Percentiles rank a stretch among this genome's conserved stretches.
Evolutionary conservation across 2,888 invertebrate genomes (phyloP).

Genomic region (Euphydryas editha): DNA sequence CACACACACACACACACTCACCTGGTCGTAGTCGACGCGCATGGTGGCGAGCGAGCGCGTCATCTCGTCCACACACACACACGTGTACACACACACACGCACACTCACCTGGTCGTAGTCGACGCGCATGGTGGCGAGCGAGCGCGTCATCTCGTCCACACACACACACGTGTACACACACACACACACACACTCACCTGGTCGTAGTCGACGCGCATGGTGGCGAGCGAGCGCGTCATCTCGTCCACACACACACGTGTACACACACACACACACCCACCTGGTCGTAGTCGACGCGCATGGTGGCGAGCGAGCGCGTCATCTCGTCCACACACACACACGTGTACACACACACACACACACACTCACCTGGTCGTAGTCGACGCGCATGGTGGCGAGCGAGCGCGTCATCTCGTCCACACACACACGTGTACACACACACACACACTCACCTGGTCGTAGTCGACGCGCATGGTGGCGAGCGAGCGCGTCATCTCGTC

Average conservation of each 20-base stretch:
- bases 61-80: conserved; percentile 91
- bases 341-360: too few species aligned
- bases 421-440: too few species aligned
- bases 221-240: conserved; percentile 98
- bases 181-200: conserved; percentile 76
- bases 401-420: conserved; percentile 99
- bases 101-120: conserved; percentile 93
- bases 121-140: conserved; percentile 98
- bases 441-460: conserved; percentile 87
- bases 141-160: conserved; percentile 99
- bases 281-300: conserved; percentile 99
- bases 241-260: too few species aligned
- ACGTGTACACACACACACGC: too few species aligned
- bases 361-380: conserved; percentile 91
- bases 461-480: conserved; percentile 99
- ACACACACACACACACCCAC: conserved; percentile 54
- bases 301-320: conserved; percentile 98
- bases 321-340: too few species aligned
- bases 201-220: conserved; percentile 99
- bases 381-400: conserved; percentile 98
- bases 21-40: conserved; percentile 98
- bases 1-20: conserved; percentile 46
- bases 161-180: too few species aligned
- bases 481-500: conserved; percentile 99
- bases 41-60: conserved; percentile 98